phyloP scores from a whole-genome alignment of 2,113 vertebrate genomes.

The Neoarius graeffei region DNA sequence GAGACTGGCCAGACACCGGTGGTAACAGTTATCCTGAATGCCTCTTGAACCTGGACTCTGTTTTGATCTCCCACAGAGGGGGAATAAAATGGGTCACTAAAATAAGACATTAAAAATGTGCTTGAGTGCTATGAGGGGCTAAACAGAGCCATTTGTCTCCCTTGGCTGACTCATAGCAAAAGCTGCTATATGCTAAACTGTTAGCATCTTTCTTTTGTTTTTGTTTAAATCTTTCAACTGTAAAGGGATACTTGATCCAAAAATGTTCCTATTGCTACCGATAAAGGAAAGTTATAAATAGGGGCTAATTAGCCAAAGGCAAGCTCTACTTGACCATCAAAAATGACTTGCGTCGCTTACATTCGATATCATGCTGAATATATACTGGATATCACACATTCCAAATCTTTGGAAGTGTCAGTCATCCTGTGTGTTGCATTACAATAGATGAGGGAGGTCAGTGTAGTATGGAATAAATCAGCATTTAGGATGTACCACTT shows the following conservation, averaged over 20 bases:
- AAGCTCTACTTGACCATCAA: background rate
- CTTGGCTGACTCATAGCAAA: slow-evolving; percentile 23
- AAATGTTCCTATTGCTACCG: background rate
- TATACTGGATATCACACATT: background rate
- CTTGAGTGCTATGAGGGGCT: slow-evolving; percentile 39
- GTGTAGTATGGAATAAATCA: slow-evolving; percentile 69
- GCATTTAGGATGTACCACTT: slow-evolving; percentile 67
- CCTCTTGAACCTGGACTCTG: slow-evolving; percentile 43
- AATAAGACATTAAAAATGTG: slow-evolving; percentile 56
- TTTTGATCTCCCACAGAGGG: slow-evolving; percentile 53
- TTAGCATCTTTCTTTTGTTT: background rate
- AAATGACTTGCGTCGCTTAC: background rate
- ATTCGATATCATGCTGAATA: background rate
- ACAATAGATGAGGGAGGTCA: slow-evolving; percentile 53
- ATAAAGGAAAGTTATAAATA: background rate
- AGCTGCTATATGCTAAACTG: slow-evolving; percentile 15
- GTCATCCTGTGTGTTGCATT: slow-evolving; percentile 54
- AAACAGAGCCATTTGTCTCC: slow-evolving; percentile 47
- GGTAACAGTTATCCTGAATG: slow-evolving; percentile 52
- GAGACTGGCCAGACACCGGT: slow-evolving; percentile 24
- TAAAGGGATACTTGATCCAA: background rate
- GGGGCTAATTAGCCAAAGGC: background rate
- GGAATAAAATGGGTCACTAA: slow-evolving; percentile 56
- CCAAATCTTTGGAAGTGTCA: slow-evolving; percentile 56
- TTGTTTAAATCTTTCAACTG: background rate